Percentiles rank a stretch among this genome's conserved stretches.
Evolutionary conservation across 2,888 invertebrate genomes (phyloP).

Genomic region (Lithophane leautieri): DNA sequence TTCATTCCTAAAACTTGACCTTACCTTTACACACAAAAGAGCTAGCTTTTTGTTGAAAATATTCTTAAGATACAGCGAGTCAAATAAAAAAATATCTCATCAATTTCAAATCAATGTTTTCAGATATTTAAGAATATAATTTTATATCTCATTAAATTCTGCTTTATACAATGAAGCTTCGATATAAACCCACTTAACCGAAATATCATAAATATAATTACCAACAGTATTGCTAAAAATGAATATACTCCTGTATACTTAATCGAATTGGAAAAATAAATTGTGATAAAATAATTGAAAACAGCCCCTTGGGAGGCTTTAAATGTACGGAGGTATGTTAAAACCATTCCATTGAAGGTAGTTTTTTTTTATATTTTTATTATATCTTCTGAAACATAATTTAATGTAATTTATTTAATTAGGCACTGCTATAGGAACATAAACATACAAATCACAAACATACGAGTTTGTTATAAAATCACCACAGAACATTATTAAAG

Average conservation of each 20-base stretch:
- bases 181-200: slow-evolving; percentile 17
- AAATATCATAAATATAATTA: slow-evolving; percentile 21
- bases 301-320: too few relatives aligned
- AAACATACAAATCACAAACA: background rate
- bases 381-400: background rate
- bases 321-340: background rate
- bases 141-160: slow-evolving; percentile 28
- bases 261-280: slow-evolving; percentile 27
- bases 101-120: slow-evolving; percentile 5
- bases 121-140: background rate
- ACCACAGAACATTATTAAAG: background rate
- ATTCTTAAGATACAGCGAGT: background rate
- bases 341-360: background rate
- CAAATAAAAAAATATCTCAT: too few relatives aligned
- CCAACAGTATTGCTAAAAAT: background rate
- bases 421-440: background rate
- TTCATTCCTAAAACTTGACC: too few relatives aligned
- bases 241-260: slow-evolving; percentile 10
- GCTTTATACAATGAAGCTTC: slow-evolving; percentile 4
- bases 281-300: slow-evolving; percentile 2
- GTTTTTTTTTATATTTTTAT: too few relatives aligned
- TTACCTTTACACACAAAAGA: background rate
- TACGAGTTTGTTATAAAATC: background rate
- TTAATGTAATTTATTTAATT: background rate
- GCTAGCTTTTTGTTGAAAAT: background rate